Base-by-base conservation (phyloP, 1,140 invertebrate genomes). In the Pseudoatta argentina region DNA sequence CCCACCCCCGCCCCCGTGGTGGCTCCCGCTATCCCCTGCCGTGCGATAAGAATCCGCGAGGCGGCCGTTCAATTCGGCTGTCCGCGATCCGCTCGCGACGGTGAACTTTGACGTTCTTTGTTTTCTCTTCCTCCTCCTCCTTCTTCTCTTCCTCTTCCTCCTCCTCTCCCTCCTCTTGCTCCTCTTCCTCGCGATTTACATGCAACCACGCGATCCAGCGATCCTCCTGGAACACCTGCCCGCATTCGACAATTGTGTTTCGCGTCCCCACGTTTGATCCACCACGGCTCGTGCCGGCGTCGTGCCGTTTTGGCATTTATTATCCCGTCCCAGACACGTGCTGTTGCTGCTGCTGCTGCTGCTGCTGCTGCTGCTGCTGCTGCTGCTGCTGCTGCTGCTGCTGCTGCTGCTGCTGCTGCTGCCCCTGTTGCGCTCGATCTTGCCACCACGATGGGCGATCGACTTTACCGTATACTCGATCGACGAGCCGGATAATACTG, bases 1-100 rank as follows among this genome's bases (percentile, higher is more conserved):
- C 89, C 92, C 92, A 93, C 92, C 92, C 93, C 91, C 91, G 92
- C 92, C 93, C 92, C 93, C 93, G 93, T 93, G 92, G 92, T 93
- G 93, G 89, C 91, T 88, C 91, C 82, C 91, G 89, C 88, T 91
- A 93, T 83, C 89, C 91, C 90, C 93, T 89, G 92, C 89, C 91
- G 88, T 85, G 90, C 91, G 87, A 92, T 92, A 79, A 92, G 79
- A 92, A 91, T 89, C 87, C 90, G 88, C 91, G 91, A 93, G 88
- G 73, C 92, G 86, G 67, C 92, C 91, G 92, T 94, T 93, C 92
- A 93, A 91, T 93, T 90, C 90, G 92, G 89, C 90, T 91, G 91
- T 89, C 91, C 63, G 63, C 82, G 82, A 76, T 79, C 73, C 78
- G 78, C 59, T 85, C 79, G 66, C 53, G 48, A 18, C 87, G 59